These are phyloP conservation scores for Lithophane leautieri DNA, from an alignment of 2,888 invertebrate genomes.

Conservation along the genomic window DNA sequence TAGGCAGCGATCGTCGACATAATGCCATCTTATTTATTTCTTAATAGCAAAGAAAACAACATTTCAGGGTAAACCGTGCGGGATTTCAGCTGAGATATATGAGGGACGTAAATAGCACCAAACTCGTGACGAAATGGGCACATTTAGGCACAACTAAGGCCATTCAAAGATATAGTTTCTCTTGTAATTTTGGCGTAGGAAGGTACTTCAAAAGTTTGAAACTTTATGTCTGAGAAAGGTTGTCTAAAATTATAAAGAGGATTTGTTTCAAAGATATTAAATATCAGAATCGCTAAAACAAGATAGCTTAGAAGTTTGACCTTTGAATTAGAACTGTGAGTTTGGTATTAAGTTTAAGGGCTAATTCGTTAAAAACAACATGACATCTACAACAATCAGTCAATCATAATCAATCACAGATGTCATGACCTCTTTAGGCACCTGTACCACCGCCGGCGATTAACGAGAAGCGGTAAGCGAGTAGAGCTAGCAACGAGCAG, in stretches of 20 bases:
- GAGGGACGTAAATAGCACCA: constrained; percentile 57
- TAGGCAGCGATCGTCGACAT: constrained; percentile 73
- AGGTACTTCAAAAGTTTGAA: constrained; percentile 35
- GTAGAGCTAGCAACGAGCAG: not conserved
- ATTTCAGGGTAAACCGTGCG: constrained; percentile 62
- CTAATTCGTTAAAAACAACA: constrained; percentile 13
- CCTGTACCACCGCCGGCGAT: not conserved
- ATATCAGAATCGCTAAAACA: constrained; percentile 29
- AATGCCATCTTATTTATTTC: constrained; percentile 77
- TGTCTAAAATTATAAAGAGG: constrained; percentile 30
- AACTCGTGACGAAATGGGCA: constrained; percentile 56
- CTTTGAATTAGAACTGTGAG: constrained; percentile 12
- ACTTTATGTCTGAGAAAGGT: constrained; percentile 9
- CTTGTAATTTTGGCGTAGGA: constrained; percentile 20
- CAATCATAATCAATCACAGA: constrained; percentile 21
- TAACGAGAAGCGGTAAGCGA: not conserved
- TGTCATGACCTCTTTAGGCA: constrained; percentile 6
- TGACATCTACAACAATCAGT: constrained; percentile 1
- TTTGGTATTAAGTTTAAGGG: constrained; percentile 4
- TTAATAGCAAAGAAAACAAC: constrained; percentile 79
- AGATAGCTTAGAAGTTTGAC: constrained; percentile 24
- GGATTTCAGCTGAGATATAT: constrained; percentile 66
- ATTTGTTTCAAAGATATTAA: constrained; percentile 38
- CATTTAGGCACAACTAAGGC: constrained; percentile 43
- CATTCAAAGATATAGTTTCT: constrained; percentile 39